Base-by-base conservation (phyloP, 2,113 vertebrate species). In the Caloenas nicobarica region DNA sequence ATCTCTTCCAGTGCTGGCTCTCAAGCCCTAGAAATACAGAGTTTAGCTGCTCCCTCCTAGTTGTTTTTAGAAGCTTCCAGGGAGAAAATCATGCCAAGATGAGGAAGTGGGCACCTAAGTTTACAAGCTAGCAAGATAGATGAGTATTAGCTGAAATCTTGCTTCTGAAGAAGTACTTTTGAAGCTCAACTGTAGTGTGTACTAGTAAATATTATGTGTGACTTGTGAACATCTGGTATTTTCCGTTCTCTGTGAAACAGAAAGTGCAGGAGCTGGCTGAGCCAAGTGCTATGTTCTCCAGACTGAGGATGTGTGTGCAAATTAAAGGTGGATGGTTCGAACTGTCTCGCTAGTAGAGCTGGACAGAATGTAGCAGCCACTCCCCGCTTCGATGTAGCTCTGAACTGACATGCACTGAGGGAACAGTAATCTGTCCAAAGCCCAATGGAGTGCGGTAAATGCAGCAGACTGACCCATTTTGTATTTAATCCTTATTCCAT, bases 401-500 rank as follows among this genome's bases (percentile, higher is more conserved):
- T 88, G 64, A 89, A 76, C 60, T 92, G 91, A 87, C 68, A 8
- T 25, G 77, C 73, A 89, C 90, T 93, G 85, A 88, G 88, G 88
- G 79, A 96, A 73, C 86, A 76, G 48, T 3, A 48, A 64, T 54
- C 90, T 95, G 33, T 68, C 84, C 91, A 73, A 87, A 93, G 79
- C 76, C 83, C 82, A 64, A 2, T 0, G 1, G 57, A 68, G 80
- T 9, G 69, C 50, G 57, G 81, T 25, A 71, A 62, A 76, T 44
- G 72, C 90, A 92, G 80, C 86, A 79, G 95, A 93, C 72, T 91
- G 95, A 92, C 94, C 73, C 73, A 13, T 94, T 96, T 95, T 95
- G 84, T 97, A 95, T 97, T 93, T 91, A 93, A 88, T 77, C 84
- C 33, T 92, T 96, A 84, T 78, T 93, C 91, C 78, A 60, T 79